A percentile compares a stretch with the other conserved stretches of the same genome.
Evolutionary conservation across 2,797 vertebrate genomes (phyloP).

Genomic region (Epinephelus awoara): DNA sequence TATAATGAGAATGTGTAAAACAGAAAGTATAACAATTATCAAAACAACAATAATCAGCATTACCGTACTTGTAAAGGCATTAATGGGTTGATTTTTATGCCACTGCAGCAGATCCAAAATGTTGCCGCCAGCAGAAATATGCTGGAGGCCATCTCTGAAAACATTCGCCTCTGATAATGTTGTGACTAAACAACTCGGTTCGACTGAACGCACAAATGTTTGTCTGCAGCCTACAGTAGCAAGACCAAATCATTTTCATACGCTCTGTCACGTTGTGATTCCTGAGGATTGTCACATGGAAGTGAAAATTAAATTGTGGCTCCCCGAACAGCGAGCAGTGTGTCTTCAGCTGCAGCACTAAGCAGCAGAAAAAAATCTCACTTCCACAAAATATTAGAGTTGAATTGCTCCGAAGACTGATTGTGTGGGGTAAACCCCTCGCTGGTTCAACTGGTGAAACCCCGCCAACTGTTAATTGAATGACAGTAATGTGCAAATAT

Average conservation of each 20-base stretch:
- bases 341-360: conserved; percentile 48
- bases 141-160: conserved; percentile 1
- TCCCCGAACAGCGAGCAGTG: conserved; percentile 72
- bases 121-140: conserved; percentile 7
- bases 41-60: neutral
- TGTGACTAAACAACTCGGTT: conserved; percentile 14
- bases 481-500: conserved; percentile 61
- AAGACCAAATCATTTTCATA: conserved; percentile 36
- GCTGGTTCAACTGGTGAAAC: conserved; percentile 57
- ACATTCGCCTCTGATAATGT: conserved; percentile 16
- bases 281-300: conserved; percentile 63
- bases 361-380: conserved; percentile 32
- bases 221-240: conserved; percentile 20
- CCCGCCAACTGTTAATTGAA: conserved; percentile 72
- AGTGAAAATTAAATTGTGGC: conserved; percentile 83
- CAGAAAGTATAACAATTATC: neutral
- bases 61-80: neutral
- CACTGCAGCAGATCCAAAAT: neutral
- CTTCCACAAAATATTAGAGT: conserved; percentile 36
- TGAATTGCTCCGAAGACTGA: conserved; percentile 26
- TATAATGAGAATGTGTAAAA: neutral
- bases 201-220: neutral
- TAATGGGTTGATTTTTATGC: neutral
- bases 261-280: conserved; percentile 53
- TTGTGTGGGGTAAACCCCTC: conserved; percentile 32